phyloP scores from a whole-genome alignment of 2,888 invertebrate species.

The Scrobipalpa costella region DNA sequence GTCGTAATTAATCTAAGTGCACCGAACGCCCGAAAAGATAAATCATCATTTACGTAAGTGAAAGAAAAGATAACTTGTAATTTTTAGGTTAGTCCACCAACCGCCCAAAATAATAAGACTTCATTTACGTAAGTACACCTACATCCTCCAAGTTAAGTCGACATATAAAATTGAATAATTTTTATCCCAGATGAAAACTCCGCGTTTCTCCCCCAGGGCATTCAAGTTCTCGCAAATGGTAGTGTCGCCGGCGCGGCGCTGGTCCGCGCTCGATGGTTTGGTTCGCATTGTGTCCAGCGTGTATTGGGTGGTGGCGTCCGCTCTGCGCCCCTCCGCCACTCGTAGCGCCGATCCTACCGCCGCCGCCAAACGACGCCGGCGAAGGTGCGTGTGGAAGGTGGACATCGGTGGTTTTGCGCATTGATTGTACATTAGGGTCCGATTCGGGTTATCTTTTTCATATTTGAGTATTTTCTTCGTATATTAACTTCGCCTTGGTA shows the following conservation, averaged over 20 bases:
- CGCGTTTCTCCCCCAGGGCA: conserved; percentile 52
- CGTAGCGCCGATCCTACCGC: conserved; percentile 53
- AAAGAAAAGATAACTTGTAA: too few relatives aligned
- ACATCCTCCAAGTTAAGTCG: background rate
- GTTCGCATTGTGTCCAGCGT: conserved; percentile 64
- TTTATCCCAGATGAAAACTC: conserved; percentile 9
- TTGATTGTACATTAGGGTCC: background rate
- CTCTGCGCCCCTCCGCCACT: conserved; percentile 46
- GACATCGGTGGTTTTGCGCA: background rate
- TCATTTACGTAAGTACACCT: too few relatives aligned
- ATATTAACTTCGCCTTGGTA: too few relatives aligned
- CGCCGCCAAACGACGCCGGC: conserved; percentile 14
- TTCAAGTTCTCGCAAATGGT: conserved; percentile 70
- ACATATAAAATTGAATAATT: background rate
- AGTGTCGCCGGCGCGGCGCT: conserved; percentile 46
- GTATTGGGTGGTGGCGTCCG: conserved; percentile 53
- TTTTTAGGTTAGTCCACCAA: too few relatives aligned
- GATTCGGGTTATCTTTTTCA: background rate
- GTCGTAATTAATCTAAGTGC: too few relatives aligned
- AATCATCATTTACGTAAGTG: too few relatives aligned
- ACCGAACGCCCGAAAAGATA: too few relatives aligned
- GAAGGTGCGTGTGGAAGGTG: background rate
- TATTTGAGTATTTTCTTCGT: too few relatives aligned
- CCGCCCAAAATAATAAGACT: too few relatives aligned
- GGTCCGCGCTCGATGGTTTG: conserved; percentile 58